Percentiles rank a stretch among this genome's conserved stretches.
Conservation (phyloP, 2,113 vertebrate species). For the Fulmarus glacialis region DNA sequence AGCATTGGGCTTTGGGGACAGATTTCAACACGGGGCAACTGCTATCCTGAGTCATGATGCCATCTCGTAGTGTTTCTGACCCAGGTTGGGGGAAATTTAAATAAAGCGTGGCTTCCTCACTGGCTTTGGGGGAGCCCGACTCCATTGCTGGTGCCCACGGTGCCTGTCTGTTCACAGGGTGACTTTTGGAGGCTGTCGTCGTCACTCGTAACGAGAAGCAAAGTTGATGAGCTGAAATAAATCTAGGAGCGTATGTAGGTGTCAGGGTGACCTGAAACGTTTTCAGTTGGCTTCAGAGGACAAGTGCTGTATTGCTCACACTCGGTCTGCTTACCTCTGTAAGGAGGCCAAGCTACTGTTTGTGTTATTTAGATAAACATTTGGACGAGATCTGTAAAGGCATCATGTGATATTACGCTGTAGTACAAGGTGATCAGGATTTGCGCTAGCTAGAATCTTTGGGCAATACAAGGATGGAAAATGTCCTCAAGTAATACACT, state of each 20-base stretch:
- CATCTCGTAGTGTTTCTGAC: background rate
- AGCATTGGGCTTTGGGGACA: background rate
- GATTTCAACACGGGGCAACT: background rate
- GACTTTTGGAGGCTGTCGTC: background rate
- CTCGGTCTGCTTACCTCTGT: background rate
- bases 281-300: background rate
- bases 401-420: background rate
- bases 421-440: background rate
- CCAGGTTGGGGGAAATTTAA: background rate
- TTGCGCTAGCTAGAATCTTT: background rate
- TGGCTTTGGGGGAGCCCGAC: background rate
- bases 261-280: conserved; percentile 10
- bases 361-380: background rate
- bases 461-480: background rate
- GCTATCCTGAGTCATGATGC: fast-evolving
- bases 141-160: background rate
- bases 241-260: background rate
- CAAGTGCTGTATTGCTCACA: background rate
- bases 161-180: background rate
- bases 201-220: fast-evolving
- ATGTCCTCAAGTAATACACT: background rate
- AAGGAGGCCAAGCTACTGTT: background rate
- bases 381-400: background rate
- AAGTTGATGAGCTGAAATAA: background rate
- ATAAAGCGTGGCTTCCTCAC: fast-evolving